phyloP scores from a whole-genome alignment of 2,797 vertebrate genomes.

The Brachyrhaphis roseni region DNA sequence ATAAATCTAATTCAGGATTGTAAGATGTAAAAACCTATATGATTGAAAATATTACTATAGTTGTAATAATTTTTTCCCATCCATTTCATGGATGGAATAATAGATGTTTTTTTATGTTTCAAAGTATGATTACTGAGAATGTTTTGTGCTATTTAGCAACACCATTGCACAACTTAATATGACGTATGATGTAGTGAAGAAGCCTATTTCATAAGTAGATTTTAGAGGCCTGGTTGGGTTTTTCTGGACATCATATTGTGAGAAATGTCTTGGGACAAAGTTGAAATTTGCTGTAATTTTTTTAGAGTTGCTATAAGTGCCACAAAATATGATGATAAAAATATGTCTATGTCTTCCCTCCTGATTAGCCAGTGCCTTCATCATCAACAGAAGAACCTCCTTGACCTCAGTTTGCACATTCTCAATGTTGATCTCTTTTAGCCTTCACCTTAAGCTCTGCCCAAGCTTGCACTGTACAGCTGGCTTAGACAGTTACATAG shows the following conservation, averaged over 20 bases:
- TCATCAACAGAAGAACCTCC: neutral
- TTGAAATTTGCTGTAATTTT: neutral
- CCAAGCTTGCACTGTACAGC: neutral
- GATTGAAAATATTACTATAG: neutral
- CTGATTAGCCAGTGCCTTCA: constrained; percentile 3
- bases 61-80: neutral
- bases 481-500: constrained; percentile 10
- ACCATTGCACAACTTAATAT: neutral
- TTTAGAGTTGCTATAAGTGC: neutral
- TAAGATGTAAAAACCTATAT: too few relatives aligned
- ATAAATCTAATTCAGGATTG: too few relatives aligned
- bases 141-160: neutral
- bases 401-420: neutral
- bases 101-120: neutral
- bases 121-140: neutral
- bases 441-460: neutral
- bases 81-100: neutral
- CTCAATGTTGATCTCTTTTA: neutral
- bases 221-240: neutral
- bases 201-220: neutral
- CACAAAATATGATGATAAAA: neutral
- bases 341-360: neutral
- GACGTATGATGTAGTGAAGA: neutral
- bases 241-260: neutral
- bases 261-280: neutral